phyloP scores from a whole-genome alignment of 2,888 invertebrate species.

The Eupithecia centaureata region DNA sequence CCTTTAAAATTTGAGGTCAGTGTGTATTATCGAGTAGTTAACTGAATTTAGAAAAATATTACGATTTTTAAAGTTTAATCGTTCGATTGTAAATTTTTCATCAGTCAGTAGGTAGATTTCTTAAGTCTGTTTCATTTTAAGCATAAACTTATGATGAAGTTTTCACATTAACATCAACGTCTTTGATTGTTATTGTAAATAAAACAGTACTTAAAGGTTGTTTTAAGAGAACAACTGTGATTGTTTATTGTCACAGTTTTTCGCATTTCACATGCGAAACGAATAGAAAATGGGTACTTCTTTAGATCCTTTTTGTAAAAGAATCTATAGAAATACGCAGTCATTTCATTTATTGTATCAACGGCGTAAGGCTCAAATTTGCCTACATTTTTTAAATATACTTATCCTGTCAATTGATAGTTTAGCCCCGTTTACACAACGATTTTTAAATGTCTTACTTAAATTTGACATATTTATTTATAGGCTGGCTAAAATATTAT shows the following conservation, averaged over 20 bases:
- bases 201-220: not conserved
- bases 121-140: conserved; percentile 1
- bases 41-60: conserved; percentile 28
- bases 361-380: not conserved
- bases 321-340: not conserved
- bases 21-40: conserved; percentile 39
- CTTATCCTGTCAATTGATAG: conserved; percentile 69
- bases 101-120: conserved; percentile 30
- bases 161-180: not conserved
- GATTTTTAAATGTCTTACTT: no score
- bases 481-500: no score
- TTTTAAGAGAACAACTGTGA: not conserved
- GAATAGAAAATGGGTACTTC: not conserved
- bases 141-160: not conserved
- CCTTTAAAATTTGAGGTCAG: conserved; percentile 42
- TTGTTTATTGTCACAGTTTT: conserved; percentile 1
- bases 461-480: no score
- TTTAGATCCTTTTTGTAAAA: not conserved
- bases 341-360: not conserved
- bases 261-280: not conserved
- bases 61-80: conserved; percentile 22
- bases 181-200: not conserved
- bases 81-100: conserved; percentile 27
- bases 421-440: no score
- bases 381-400: conserved; percentile 30